phyloP scores from a whole-genome alignment of 2,113 vertebrate species.

The Tylochromis polylepis region DNA sequence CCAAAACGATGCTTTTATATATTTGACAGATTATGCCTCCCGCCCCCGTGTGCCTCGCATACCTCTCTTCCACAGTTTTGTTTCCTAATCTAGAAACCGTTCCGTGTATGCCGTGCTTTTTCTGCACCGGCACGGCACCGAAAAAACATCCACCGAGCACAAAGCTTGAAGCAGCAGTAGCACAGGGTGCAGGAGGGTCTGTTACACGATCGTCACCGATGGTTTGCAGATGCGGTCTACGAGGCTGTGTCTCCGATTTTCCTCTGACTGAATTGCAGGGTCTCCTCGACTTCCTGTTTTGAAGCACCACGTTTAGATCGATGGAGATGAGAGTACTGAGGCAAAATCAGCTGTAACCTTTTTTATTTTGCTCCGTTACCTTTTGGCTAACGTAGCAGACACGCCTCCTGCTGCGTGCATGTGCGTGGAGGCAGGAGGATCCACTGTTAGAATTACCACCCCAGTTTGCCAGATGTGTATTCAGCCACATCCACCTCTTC shows the following conservation, averaged over 20 bases:
- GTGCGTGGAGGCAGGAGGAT: background rate
- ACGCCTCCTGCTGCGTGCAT: background rate
- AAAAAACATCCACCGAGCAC: background rate
- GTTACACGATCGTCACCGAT: background rate
- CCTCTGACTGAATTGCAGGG: background rate
- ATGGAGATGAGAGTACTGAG: background rate
- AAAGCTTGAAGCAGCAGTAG: fast-evolving
- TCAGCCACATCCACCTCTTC: background rate
- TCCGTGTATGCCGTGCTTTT: background rate
- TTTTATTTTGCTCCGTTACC: background rate
- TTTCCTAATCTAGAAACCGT: background rate
- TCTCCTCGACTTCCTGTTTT: background rate
- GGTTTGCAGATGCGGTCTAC: background rate
- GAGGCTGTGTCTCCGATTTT: background rate
- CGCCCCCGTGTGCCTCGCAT: background rate
- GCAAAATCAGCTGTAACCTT: background rate
- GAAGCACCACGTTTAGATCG: background rate
- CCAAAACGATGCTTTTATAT: background rate
- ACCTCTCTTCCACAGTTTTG: background rate
- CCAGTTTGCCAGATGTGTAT: background rate
- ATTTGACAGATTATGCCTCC: background rate
- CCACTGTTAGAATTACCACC: fast-evolving
- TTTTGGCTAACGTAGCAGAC: background rate
- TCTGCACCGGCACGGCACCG: background rate
- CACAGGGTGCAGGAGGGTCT: background rate